Base-by-base conservation (phyloP, 37 sponge, comb jelly and placozoan species). In the Lycopodina hypogea region DNA sequence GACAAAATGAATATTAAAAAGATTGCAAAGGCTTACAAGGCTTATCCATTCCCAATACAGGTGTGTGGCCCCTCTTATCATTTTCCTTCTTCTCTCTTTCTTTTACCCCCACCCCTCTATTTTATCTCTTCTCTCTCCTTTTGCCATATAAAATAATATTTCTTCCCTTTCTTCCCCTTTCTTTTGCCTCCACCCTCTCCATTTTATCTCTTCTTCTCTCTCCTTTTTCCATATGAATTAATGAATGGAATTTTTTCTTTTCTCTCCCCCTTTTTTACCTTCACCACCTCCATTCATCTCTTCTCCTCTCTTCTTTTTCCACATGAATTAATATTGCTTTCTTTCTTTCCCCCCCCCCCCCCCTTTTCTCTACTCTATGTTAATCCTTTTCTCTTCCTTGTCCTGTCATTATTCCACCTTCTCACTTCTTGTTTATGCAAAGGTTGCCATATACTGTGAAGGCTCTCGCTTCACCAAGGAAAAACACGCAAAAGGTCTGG, bases 401-500 rank as follows among this genome's bases (percentile, higher is more conserved):
- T 45, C 48, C 4, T 45, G 48, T 45, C 48, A 12, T 45, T 45
- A 4, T 33, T 24, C n/a, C n/a, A n/a, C n/a, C n/a, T 24, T 65
- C 17, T 65, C 33, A 34, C 59, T 6, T 6, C 59, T 14, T 65
- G 18, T 65, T 11, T 17, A 36, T 29, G 3, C 19, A 36, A 23
- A 83, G 89, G 68, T 92, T 23, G 39, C 45, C 33, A 81, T 91
- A 35, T 91, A 87, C 74, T 87, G 84, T 83, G 87, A 93, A 81
- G 94, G 94, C 9, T 87, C 90, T 33, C 69, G 94, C 39, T 93
- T 87, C 73, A 90, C 90, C 19, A 30, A 83, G 56, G 88, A 83
- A 29, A 90, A 90, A 60, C 72, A 90, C 60, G 30, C 60, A 40
- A 34, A 79, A 64, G 76, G 85, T 19, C 32, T 78, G n/a, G 32